phyloP scores from a whole-genome alignment of 2,888 invertebrate species.

The Mesodorylaimus sp. region DNA sequence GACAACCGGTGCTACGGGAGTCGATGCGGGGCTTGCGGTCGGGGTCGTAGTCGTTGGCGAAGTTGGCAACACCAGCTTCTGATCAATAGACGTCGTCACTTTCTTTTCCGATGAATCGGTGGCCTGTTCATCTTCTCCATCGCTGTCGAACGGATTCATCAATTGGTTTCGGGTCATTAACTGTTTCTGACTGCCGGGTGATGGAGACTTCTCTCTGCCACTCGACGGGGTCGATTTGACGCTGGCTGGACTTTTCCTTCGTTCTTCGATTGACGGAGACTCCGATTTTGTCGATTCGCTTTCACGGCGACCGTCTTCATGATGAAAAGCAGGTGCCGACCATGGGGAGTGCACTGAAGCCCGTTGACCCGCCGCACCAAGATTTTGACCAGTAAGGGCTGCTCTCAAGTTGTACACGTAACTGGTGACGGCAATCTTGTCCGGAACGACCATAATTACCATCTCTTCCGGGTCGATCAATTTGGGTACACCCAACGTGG shows the following conservation, averaged over 20 bases:
- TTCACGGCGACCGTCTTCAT: too few relatives aligned
- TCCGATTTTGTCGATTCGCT: too few relatives aligned
- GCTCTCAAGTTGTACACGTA: slow-evolving; percentile 9
- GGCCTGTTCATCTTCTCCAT: background rate
- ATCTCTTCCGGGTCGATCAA: slow-evolving; percentile 9
- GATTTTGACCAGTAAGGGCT: too few relatives aligned
- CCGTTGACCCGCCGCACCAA: too few relatives aligned
- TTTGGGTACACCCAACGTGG: slow-evolving; percentile 8
- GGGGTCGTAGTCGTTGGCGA: background rate
- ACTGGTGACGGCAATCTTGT: slow-evolving; percentile 11
- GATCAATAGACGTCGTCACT: background rate
- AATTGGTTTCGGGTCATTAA: slow-evolving; percentile 7
- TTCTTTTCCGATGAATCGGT: background rate
- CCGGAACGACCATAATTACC: slow-evolving; percentile 10
- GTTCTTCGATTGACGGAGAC: too few relatives aligned
- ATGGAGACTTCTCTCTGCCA: too few relatives aligned
- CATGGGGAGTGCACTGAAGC: too few relatives aligned
- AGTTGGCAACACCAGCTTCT: too few relatives aligned
- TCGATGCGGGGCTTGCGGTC: background rate
- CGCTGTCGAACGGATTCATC: slow-evolving; percentile 10
- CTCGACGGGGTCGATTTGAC: too few relatives aligned
- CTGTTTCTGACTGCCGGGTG: too few relatives aligned
- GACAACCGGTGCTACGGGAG: background rate
- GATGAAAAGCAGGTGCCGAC: too few relatives aligned
- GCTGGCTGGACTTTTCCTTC: too few relatives aligned